Evolutionary conservation across 2,888 invertebrate genomes (phyloP).

Genomic region (Drosophila aldrichi): DNA sequence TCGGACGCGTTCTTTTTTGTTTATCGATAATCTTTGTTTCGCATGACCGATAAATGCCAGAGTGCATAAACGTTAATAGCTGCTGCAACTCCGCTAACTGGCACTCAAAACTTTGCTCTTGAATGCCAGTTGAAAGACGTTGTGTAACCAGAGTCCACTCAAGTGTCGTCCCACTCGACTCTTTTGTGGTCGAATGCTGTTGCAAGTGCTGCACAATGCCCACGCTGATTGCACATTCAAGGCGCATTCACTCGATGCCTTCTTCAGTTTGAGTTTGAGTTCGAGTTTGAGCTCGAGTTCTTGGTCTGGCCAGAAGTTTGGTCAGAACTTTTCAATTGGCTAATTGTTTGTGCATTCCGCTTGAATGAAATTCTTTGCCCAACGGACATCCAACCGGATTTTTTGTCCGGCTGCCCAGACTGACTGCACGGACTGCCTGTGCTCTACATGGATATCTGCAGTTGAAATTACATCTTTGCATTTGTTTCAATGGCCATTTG

Average conservation of each 20-base stretch:
- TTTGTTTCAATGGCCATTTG: neutral
- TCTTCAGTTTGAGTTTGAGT: neutral
- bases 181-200: conserved; percentile 4
- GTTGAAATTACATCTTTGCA: neutral
- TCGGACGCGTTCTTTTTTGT: neutral
- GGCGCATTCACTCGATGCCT: conserved; percentile 2
- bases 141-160: conserved; percentile 4
- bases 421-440: neutral
- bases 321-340: conserved; percentile 31
- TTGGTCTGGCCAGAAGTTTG: conserved; percentile 18
- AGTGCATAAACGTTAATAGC: neutral
- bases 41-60: neutral
- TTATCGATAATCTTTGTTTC: neutral
- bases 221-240: conserved; percentile 30
- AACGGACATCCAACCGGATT: neutral
- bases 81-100: neutral
- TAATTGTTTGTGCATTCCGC: conserved; percentile 51
- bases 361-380: neutral
- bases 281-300: neutral
- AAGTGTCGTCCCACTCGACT: conserved; percentile 1
- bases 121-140: conserved; percentile 3
- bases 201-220: conserved; percentile 18
- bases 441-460: neutral
- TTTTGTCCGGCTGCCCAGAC: neutral
- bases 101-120: conserved; percentile 2